phyloP scores from a whole-genome alignment of 2,113 vertebrate genomes.

The Dolichotis patagonum region DNA sequence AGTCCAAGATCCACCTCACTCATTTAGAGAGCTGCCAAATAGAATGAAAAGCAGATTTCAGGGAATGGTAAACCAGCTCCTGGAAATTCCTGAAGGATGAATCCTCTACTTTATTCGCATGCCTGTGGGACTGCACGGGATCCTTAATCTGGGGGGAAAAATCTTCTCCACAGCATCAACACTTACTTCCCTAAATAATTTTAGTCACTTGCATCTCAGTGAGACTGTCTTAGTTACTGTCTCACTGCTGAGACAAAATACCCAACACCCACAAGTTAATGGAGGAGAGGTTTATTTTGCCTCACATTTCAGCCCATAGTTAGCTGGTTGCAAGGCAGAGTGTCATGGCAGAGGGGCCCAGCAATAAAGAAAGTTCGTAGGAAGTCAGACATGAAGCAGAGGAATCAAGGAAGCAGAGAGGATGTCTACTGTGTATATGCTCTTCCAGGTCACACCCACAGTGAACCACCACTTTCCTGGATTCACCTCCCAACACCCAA shows the following conservation, averaged over 20 bases:
- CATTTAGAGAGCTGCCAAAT: background rate
- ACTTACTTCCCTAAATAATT: background rate
- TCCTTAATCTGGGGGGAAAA: background rate
- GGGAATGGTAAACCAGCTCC: background rate
- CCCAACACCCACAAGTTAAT: background rate
- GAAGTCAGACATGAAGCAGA: background rate
- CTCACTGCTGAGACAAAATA: background rate
- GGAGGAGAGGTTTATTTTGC: background rate
- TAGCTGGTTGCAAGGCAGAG: background rate
- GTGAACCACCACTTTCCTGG: background rate
- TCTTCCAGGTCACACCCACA: background rate
- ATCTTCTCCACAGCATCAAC: background rate
- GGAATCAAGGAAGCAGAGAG: background rate
- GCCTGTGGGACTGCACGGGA: background rate
- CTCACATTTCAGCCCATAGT: background rate
- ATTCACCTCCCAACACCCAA: background rate
- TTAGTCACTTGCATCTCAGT: background rate
- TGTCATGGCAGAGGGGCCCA: background rate
- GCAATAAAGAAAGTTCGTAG: background rate
- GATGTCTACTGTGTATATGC: accelerated
- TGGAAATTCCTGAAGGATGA: background rate
- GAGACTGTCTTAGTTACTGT: background rate
- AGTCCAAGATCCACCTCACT: background rate
- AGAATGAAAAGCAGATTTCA: background rate
- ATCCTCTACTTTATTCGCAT: background rate